Evolutionary conservation across 1,140 invertebrate genomes (phyloP).

Genomic region (Armadillidium nasatum): DNA sequence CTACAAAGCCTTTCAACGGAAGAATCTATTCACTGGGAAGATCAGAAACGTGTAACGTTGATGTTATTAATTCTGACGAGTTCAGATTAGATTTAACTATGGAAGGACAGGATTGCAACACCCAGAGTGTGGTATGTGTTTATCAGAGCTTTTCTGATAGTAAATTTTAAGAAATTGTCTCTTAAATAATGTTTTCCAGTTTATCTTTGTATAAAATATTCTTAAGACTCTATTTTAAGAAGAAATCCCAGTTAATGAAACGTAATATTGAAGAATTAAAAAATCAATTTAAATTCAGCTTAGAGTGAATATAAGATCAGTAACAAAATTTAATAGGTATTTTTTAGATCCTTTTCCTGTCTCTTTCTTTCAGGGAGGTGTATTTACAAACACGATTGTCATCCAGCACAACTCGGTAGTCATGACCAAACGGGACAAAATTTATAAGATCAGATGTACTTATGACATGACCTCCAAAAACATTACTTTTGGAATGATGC

Average conservation of each 20-base stretch:
- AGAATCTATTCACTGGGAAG: slow-evolving; percentile 86
- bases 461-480: slow-evolving; percentile 95
- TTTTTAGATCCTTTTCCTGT: too few species aligned
- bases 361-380: slow-evolving; percentile 64
- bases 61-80: slow-evolving; percentile 83
- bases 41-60: slow-evolving; percentile 90
- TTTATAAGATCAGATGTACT: slow-evolving; percentile 93
- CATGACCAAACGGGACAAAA: slow-evolving; percentile 94
- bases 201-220: too few species aligned
- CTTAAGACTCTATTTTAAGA: too few species aligned
- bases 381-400: slow-evolving; percentile 90
- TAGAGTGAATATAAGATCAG: too few species aligned
- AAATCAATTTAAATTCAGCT: too few species aligned
- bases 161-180: too few species aligned
- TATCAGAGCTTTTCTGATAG: background rate
- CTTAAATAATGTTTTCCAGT: too few species aligned
- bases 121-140: slow-evolving; percentile 52
- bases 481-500: slow-evolving; percentile 95
- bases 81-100: slow-evolving; percentile 88
- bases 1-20: slow-evolving; percentile 89
- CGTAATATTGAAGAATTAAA: too few species aligned
- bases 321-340: too few species aligned
- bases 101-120: slow-evolving; percentile 89
- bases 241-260: too few species aligned
- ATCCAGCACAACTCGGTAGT: slow-evolving; percentile 92